Percentiles rank a stretch among this genome's conserved stretches.
Conservation (phyloP, 2,888 invertebrate genomes). For the Synanthedon formicaeformis region DNA sequence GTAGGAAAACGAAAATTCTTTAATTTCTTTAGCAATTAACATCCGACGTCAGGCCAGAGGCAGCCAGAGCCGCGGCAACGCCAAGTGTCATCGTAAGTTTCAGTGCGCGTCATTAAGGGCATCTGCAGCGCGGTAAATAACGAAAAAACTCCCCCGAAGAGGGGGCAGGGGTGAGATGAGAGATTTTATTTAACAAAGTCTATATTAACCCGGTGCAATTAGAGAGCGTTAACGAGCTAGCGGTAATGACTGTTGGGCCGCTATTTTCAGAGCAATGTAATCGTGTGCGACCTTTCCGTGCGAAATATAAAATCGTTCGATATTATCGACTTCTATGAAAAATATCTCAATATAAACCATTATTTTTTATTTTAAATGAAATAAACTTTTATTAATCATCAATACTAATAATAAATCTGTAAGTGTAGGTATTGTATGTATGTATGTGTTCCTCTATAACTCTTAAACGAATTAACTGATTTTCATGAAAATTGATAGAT, state of each 20-base stretch:
- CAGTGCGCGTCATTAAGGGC: constrained; percentile 68
- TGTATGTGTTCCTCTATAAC: too few species aligned
- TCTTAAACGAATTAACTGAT: too few species aligned
- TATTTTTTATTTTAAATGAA: too few species aligned
- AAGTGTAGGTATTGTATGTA: too few species aligned
- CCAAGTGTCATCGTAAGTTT: constrained; percentile 71
- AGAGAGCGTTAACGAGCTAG: constrained; percentile 66
- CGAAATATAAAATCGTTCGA: too few species aligned
- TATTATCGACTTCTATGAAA: too few species aligned
- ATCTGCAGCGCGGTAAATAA: constrained; percentile 68
- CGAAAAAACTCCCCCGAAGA: constrained; percentile 40
- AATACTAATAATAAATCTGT: too few species aligned
- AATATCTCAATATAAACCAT: too few species aligned
- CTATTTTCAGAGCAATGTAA: constrained; percentile 31
- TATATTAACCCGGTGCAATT: constrained; percentile 71
- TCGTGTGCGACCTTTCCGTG: too few species aligned
- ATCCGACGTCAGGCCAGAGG: constrained; percentile 15
- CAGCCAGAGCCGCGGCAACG: constrained; percentile 36
- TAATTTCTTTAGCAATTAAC: constrained; percentile 66
- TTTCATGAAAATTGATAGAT: too few species aligned
- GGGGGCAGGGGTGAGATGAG: constrained; percentile 45
- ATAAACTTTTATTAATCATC: too few species aligned
- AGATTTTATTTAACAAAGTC: constrained; percentile 72
- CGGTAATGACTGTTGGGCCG: constrained; percentile 57
- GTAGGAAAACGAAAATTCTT: constrained; percentile 59